phyloP scores from a whole-genome alignment of 2,797 vertebrate species.

The Myotis myotis region DNA sequence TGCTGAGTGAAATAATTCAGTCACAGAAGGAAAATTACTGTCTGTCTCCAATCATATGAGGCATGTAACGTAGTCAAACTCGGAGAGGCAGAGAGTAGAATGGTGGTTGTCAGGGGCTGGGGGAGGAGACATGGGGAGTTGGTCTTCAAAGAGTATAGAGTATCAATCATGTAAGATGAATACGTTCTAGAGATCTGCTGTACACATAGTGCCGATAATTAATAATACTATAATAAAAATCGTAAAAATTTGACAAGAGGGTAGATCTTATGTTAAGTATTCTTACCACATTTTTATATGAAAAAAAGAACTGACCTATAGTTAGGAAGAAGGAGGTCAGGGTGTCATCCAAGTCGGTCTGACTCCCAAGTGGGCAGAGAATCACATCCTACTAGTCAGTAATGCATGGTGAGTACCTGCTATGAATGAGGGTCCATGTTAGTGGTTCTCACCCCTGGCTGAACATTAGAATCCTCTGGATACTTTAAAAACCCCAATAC shows the following conservation, averaged over 20 bases:
- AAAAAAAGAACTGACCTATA: background rate
- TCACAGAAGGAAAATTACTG: background rate
- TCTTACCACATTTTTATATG: background rate
- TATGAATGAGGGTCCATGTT: rapidly evolving
- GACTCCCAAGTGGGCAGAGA: background rate
- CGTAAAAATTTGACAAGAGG: background rate
- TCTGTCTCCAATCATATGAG: background rate
- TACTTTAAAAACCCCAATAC: background rate
- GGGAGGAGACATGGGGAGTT: background rate
- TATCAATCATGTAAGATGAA: background rate
- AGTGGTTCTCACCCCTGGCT: background rate
- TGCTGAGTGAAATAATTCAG: background rate
- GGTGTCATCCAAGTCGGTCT: background rate
- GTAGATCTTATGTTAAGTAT: background rate
- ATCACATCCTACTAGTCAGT: background rate
- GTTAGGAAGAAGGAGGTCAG: background rate
- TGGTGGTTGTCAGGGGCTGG: background rate
- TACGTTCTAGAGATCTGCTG: background rate
- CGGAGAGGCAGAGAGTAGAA: background rate
- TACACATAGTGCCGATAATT: background rate
- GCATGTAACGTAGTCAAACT: background rate
- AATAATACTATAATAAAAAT: background rate
- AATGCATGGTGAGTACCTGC: background rate
- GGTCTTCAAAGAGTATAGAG: background rate
- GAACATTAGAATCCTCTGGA: background rate